Base-by-base conservation (phyloP, 2,797 vertebrate species). In the Onychomys torridus region DNA sequence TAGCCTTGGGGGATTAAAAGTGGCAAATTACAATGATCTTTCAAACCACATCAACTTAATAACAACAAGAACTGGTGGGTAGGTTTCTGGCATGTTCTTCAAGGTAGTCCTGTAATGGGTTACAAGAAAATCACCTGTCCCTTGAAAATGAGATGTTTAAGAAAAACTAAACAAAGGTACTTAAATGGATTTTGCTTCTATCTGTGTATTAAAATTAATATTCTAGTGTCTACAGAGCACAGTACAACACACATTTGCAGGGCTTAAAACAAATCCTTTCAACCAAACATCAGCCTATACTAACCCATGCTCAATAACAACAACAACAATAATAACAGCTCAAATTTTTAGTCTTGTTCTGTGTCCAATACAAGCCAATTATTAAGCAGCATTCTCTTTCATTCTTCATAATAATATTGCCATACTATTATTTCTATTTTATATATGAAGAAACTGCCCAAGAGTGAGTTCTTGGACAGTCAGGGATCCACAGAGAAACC, bases 11-110 rank as follows among this genome's bases (percentile, higher is more conserved):
- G 81, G 91, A 89, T 95, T 40, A 85, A 87, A 92, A 79, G 14
- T 21, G 73, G 71, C 67, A 89, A 94, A 95, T 46, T 52, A 83
- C 65, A 63, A 92, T 90, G 76, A 91, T 65, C 75, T 91, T 34
- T 84, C 67, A 95, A 73, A 65, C 29, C 46, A 89, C n/a, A 34
- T 95, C 86, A 88, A 71, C 88, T 93, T 93, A 73, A 89, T 96
- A 93, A 93, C 71, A 84, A 49, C 32, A 91, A 43, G 69, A 95
- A 93, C 29, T 85, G 63, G 71, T 29, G 13, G 61, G 27, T 5
- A 4, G 34, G 49, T 25, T 52, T 65, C 46, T n/a, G 49, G 76
- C 83, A 86, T 40, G 5, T 34, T 61, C 59, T 71, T 77, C 79
- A 93, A 29, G 73, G 76, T 29, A 90, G 79, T n/a, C 37, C 49